Evolutionary conservation across 2,888 invertebrate genomes (phyloP).

Genomic region (Hypomecis punctinalis): DNA sequence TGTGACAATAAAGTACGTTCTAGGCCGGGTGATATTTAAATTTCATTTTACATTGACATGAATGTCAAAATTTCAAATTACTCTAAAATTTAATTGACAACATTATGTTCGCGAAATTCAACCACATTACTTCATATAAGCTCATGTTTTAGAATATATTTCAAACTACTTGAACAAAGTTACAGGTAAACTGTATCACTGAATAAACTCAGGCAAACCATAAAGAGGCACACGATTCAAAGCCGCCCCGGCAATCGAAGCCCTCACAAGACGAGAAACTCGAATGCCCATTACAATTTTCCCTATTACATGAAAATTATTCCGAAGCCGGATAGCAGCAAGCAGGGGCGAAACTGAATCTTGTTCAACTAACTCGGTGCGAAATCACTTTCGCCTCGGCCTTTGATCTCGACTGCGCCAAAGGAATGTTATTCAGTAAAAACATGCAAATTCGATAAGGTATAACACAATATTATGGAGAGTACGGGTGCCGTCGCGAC

Average conservation of each 20-base stretch:
- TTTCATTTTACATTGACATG: no score
- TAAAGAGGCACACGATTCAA: constrained; percentile 18
- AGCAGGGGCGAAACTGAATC: constrained; percentile 76
- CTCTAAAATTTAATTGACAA: no score
- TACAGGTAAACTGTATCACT: constrained; percentile 11
- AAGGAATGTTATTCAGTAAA: constrained; percentile 85
- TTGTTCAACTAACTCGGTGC: constrained; percentile 84
- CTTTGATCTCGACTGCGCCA: constrained; percentile 83
- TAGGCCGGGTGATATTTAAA: no score
- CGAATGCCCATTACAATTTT: constrained; percentile 79
- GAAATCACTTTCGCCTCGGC: constrained; percentile 82
- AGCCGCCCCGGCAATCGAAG: constrained; percentile 31
- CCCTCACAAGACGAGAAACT: constrained; percentile 60
- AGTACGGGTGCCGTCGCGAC: constrained; percentile 60
- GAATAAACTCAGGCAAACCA: constrained; percentile 11
- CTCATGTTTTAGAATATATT: no score
- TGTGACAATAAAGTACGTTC: no score
- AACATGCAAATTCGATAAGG: constrained; percentile 86
- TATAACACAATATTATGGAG: constrained; percentile 83
- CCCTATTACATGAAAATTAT: constrained; percentile 82
- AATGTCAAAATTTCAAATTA: no score
- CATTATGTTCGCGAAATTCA: no score
- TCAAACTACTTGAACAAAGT: no score
- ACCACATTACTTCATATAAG: no score
- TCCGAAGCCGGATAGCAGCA: constrained; percentile 72